Conservation (phyloP, 2,888 invertebrate species). For the Lepidocyrtoides sp. region DNA sequence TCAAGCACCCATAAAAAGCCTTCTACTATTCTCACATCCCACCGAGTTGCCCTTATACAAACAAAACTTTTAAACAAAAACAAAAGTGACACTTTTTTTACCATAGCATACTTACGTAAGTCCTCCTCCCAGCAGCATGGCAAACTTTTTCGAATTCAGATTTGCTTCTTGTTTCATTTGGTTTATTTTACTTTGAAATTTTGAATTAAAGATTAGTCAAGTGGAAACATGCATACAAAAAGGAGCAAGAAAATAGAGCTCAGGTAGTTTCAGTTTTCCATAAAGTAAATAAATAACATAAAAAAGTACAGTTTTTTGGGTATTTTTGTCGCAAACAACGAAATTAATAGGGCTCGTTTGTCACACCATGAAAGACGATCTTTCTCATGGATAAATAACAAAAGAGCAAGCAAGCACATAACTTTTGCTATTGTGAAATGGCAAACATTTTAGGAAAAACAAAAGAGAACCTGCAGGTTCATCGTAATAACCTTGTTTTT, state of each 20-base stretch:
- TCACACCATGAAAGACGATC: background rate
- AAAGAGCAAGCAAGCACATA: too few relatives aligned
- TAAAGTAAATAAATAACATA: background rate
- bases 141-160: background rate
- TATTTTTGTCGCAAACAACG: background rate
- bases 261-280: background rate
- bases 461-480: too few relatives aligned
- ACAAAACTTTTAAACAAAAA: constrained; percentile 35
- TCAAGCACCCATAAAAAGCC: constrained; percentile 37
- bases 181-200: constrained; percentile 16
- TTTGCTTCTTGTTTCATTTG: background rate
- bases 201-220: background rate
- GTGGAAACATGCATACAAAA: background rate
- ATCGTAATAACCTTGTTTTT: too few relatives aligned
- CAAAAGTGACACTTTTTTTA: constrained; percentile 36
- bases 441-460: too few relatives aligned
- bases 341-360: background rate
- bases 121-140: background rate
- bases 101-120: background rate
- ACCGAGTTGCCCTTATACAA: background rate
- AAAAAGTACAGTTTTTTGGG: background rate
- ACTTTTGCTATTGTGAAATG: too few relatives aligned
- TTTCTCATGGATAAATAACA: background rate
- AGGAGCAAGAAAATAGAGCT: background rate
- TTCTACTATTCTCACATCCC: background rate